These are phyloP conservation scores for Sisor rabdophorus DNA, from an alignment of 2,113 vertebrate species.

Conservation along the genomic window DNA sequence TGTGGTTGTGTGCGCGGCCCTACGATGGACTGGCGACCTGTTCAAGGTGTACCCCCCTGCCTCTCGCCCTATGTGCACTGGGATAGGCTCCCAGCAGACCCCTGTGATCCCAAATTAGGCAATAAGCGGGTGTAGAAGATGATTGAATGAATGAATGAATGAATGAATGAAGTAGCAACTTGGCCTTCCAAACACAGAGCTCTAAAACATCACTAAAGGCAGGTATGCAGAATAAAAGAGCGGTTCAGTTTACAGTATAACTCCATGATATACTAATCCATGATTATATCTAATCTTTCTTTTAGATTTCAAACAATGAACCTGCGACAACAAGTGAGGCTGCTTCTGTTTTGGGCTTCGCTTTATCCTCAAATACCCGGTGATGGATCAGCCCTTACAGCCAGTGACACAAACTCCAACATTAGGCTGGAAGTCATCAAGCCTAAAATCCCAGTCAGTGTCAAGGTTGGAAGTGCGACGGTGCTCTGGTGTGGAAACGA, in stretches of 20 bases:
- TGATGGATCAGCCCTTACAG: not conserved
- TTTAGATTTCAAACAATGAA: slow-evolving; percentile 12
- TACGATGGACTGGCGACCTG: no score
- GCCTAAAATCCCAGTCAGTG: slow-evolving; percentile 36
- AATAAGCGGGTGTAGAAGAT: no score
- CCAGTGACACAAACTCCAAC: not conserved
- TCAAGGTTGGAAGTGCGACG: slow-evolving; percentile 38
- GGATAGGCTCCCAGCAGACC: no score
- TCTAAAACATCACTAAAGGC: no score
- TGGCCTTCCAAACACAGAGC: no score
- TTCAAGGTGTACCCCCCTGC: no score
- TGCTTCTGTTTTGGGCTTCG: slow-evolving; percentile 23
- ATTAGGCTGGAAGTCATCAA: slow-evolving; percentile 8
- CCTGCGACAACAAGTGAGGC: not conserved
- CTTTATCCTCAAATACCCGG: not conserved
- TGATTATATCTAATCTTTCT: not conserved
- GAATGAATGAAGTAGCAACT: no score
- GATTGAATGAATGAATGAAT: no score
- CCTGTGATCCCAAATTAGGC: no score
- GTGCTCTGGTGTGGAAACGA: slow-evolving; percentile 56
- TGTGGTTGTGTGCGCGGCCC: no score
- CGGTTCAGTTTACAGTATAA: not conserved
- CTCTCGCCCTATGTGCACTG: no score
- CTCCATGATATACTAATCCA: no score
- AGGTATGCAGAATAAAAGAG: not conserved